Evolutionary conservation across 2,113 vertebrate species (phyloP), one percentile per base, ranked within the genome.

Genomic region (Formicarius rufipectus): DNA sequence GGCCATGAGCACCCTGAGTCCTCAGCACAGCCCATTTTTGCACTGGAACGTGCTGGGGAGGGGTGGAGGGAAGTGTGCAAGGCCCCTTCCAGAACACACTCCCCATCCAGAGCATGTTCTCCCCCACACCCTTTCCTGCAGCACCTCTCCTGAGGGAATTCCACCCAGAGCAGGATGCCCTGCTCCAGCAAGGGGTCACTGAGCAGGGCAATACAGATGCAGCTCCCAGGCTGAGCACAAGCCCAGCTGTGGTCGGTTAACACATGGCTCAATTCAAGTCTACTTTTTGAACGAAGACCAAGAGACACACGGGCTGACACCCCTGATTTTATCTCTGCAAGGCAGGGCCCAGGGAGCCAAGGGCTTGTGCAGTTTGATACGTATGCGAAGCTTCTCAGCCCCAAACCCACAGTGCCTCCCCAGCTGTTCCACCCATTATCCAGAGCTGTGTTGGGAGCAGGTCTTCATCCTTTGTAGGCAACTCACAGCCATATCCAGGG

Each of bases 21-120:
- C 12, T 12, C 6, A 4, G 42, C 1, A 1, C 71, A 45, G 69
- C 45, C n/a, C 5, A 0, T 14, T n/a, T n/a, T n/a, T 15, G 3
- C 44, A 3, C 63, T 27, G 49, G 66, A 49, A 56, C 40, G 27
- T 40, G 12, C 5, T 8, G 2, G 44, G 49, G 27, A 83, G 27
- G 19, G 68, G 50, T 1, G 1, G n/a, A 49, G 55, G 72, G 55
- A 73, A 59, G 7, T 0, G 0, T n/a, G 59, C 50, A 59, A 56
- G 79, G 30, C 21, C 27, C 63, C 66, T 25, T 62, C 13, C 5
- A 3, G 50, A 33, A 16, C 0, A 1, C 21, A 8, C 7, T 9
- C 3, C 13, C 40, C 25, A 14, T 33, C n/a, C 40, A 64, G 87
- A 30, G 7, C 71, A 62, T 17, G 18, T 55, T 8, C 3, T 2